Evolutionary conservation across 2,797 vertebrate genomes (phyloP).

Genomic region (Sebastes aleutianus): DNA sequence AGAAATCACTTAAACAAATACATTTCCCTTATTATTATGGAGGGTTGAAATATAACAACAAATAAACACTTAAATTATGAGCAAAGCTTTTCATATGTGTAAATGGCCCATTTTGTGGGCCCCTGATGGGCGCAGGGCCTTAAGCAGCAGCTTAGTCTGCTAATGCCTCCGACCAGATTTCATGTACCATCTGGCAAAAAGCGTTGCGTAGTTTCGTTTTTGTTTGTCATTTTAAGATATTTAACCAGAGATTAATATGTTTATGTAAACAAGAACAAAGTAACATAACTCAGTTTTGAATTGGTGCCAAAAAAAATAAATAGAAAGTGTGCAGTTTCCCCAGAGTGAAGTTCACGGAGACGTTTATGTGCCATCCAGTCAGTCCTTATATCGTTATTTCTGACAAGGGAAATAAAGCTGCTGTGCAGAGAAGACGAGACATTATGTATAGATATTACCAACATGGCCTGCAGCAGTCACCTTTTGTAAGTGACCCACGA

Average conservation of each 20-base stretch:
- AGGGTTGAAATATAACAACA: neutral
- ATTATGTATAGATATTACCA: neutral
- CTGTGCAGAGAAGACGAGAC: neutral
- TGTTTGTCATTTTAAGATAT: neutral
- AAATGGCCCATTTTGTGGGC: neutral
- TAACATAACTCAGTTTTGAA: neutral
- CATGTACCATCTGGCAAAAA: conserved; percentile 4
- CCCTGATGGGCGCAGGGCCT: neutral
- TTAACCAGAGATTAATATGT: conserved; percentile 4
- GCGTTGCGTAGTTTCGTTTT: neutral
- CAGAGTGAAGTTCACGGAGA: neutral
- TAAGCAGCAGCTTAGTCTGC: neutral
- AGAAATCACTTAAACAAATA: neutral
- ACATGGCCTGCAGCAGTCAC: conserved; percentile 28
- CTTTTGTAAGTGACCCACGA: neutral
- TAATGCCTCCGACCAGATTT: conserved; percentile 1
- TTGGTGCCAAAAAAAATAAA: neutral
- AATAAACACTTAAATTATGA: neutral
- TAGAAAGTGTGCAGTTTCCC: neutral
- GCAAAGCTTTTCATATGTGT: neutral
- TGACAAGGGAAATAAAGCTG: neutral
- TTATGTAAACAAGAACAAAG: conserved; percentile 14
- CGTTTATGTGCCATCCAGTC: neutral
- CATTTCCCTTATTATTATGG: neutral
- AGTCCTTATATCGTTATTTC: neutral